Base-by-base conservation (phyloP, 2,888 invertebrate genomes). In the Euspilapteryx auroguttella region DNA sequence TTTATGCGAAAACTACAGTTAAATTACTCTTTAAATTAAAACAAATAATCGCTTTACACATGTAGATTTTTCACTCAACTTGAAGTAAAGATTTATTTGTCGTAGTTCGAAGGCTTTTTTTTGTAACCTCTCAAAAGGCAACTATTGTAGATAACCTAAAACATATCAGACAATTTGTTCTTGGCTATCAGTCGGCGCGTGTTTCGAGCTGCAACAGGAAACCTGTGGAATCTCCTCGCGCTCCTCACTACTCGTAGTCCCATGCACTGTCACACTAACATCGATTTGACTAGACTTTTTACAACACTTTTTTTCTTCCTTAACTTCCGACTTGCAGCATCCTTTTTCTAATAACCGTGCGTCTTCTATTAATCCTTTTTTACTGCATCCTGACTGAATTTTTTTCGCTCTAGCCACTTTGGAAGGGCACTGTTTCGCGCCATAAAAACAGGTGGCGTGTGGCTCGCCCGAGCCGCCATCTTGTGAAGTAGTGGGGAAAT, bases 341-440 rank as follows among this genome's bases (percentile, higher is more conserved):
- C 55, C 54, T 17, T 55, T 50, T 5, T 54, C 37, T 2, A 73
- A 36, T 0, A 71, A 41, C 14, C 64, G 63, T 0, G 46, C 61
- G 30, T 69, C 66, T 38, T 68, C 71, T 0, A 64, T 62, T n/a
- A n/a, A n/a, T n/a, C n/a, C n/a, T n/a, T n/a, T n/a, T n/a, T 44
- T 54, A 21, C 55, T 47, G n/a, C 37, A 34, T 30, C 55, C 50
- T 27, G 51, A 47, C 47, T 10, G 69, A 68, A 2, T 69, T 12
- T n/a, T 54, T 32, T 52, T 62, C 4, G 49, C 62, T 36, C 47
- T 46, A n/a, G 69, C 66, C 1, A 71, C 59, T 40, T 49, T 63
- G 0, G 73, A 68, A 0, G 71, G 68, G 37, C 73, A 75, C 10
- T 44, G 45, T 31, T 62, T 63, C 2, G 73, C 63, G 22, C 73